Evolutionary conservation across 2,113 vertebrate species (phyloP).

Genomic region (Epinephelus lanceolatus): DNA sequence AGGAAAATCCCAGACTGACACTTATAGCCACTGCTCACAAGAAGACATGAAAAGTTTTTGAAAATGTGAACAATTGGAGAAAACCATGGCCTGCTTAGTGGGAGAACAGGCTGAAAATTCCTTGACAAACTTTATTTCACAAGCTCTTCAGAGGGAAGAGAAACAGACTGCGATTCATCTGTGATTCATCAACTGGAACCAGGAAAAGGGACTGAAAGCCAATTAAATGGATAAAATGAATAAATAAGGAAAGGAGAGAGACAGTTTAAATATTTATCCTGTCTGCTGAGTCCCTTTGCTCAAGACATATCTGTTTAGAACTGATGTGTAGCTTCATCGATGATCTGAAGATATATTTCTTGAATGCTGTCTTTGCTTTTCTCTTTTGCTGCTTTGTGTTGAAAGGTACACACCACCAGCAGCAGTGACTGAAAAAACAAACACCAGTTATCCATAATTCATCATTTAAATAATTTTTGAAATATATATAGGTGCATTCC

Average conservation of each 20-base stretch:
- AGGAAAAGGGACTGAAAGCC: conserved; percentile 34
- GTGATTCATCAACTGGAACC: conserved; percentile 45
- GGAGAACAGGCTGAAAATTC: background rate
- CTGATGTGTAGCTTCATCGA: background rate
- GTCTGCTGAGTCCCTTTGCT: conserved; percentile 18
- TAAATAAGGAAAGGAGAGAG: conserved; percentile 31
- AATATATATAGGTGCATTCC: background rate
- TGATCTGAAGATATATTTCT: background rate
- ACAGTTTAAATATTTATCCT: conserved; percentile 31
- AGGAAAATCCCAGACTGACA: background rate
- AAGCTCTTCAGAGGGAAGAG: conserved; percentile 4
- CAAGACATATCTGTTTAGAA: conserved; percentile 4
- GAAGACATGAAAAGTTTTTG: background rate
- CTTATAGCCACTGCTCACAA: background rate
- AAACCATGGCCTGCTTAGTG: background rate
- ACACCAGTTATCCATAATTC: conserved; percentile 2
- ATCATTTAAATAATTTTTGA: background rate
- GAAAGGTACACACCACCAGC: background rate
- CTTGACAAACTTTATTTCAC: conserved; percentile 18
- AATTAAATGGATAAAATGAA: conserved; percentile 36
- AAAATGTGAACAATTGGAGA: background rate
- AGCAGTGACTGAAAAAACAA: background rate
- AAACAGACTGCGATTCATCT: background rate
- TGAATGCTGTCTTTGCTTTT: background rate
- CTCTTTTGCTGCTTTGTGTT: conserved; percentile 1